Evolutionary conservation across 1,140 invertebrate species (phyloP), one percentile per base, ranked within the genome.

Genomic region (Episyrphus balteatus): DNA sequence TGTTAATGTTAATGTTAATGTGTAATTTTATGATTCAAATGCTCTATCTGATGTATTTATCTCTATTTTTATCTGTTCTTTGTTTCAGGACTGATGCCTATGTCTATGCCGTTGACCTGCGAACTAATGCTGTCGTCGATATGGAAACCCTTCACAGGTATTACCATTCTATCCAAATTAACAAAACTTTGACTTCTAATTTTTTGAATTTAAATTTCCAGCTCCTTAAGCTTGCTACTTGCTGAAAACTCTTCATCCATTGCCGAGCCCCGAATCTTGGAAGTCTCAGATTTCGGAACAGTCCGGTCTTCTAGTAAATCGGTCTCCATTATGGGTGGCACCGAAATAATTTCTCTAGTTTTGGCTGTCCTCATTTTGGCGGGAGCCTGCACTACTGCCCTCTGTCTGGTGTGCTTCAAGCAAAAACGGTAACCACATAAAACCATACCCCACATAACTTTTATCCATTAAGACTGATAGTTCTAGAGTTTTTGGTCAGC

Each of bases 51-150:
- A n/a, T n/a, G n/a, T n/a, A n/a, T n/a, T 49, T 13, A 1, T 47
- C 32, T 38, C 19, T 34, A 42, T 11, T 21, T 46, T 10, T 46
- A 30, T 38, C 12, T 21, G 19, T 38, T 2, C 47, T 39, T 32
- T 40, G 49, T 79, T 79, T 54, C 67, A 88, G 86, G 19, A 89
- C 86, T 21, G 86, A 91, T 54, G 74, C 89, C 68, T 89, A 86
- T 51, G 72, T 90, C 32, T 90, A 91, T 58, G 87, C 83, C 1
- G 82, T 90, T 8, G 85, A 90, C 69, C 83, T 82, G 3, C 67
- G 81, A 44, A 79, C 84, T 1, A 89, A 91, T 59, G 74, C 82
- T 1, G 81, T 91, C 47, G 75, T 90, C 41, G 84, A 90, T 59
- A 86, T 83, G 74, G 83, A 86, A 42, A 76, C 21, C 21, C 21